Evolutionary conservation across 2,888 invertebrate species (phyloP).

Genomic region (Lithosia quadra): DNA sequence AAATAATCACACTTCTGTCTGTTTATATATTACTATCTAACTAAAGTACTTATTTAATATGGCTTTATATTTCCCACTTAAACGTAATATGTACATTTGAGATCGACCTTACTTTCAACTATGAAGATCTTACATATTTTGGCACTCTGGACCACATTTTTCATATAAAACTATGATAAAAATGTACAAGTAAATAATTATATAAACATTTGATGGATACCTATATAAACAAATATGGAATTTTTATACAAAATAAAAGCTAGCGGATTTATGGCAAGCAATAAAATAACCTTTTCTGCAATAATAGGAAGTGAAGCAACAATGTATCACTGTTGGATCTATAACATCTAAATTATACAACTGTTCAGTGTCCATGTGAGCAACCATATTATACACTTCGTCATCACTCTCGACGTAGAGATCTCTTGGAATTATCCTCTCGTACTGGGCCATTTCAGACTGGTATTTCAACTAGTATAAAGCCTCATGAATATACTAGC

Average conservation of each 20-base stretch:
- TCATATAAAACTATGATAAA: conserved; percentile 35
- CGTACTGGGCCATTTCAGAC: not conserved
- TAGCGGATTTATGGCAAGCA: conserved; percentile 53
- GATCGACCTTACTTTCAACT: conserved; percentile 81
- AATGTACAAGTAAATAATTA: conserved; percentile 49
- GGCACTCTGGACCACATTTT: conserved; percentile 83
- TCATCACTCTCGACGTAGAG: not conserved
- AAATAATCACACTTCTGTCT: conserved; percentile 46
- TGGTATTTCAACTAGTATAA: not conserved
- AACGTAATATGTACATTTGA: conserved; percentile 80
- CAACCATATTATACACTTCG: conserved; percentile 4
- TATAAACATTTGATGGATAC: conserved; percentile 54
- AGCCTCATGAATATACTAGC: not conserved
- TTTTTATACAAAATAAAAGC: conserved; percentile 57
- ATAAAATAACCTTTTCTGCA: conserved; percentile 37
- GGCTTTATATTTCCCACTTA: conserved; percentile 57
- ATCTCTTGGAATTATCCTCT: not conserved
- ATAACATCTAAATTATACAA: conserved; percentile 18
- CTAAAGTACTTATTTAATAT: conserved; percentile 53
- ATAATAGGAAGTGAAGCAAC: conserved; percentile 43
- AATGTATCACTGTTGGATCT: conserved; percentile 39
- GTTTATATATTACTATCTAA: conserved; percentile 44
- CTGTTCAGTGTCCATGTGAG: not conserved
- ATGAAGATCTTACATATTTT: conserved; percentile 83
- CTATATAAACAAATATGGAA: conserved; percentile 49